phyloP scores from a whole-genome alignment of 2,113 vertebrate genomes.

The Ceuthmochares aereus region DNA sequence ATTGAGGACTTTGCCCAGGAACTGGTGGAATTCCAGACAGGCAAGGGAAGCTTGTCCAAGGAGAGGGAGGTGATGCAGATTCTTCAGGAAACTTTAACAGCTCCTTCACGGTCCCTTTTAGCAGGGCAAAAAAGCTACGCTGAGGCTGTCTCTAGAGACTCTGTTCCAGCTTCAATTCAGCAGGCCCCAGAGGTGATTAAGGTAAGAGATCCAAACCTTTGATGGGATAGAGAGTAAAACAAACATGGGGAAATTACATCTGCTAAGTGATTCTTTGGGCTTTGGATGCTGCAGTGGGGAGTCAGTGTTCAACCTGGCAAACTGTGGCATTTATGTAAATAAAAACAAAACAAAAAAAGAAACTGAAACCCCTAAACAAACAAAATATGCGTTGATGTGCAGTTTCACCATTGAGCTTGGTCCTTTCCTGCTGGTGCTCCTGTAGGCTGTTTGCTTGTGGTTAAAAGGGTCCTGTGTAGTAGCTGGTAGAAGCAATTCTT shows the following conservation, averaged over 20 bases:
- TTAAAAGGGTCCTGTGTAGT: not conserved
- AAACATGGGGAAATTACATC: not conserved
- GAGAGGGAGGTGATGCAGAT: conserved; percentile 97
- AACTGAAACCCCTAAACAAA: not conserved
- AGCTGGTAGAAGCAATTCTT: not conserved
- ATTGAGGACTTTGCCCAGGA: conserved; percentile 99
- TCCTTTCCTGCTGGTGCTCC: not conserved
- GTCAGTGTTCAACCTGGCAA: not conserved
- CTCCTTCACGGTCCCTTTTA: conserved; percentile 77
- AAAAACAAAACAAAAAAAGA: not conserved
- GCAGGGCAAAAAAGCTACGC: conserved; percentile 58
- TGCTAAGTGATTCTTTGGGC: not conserved
- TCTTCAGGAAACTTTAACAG: conserved; percentile 91
- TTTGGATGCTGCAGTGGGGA: conserved; percentile 2
- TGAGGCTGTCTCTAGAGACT: conserved; percentile 73
- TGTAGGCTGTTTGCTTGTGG: not conserved
- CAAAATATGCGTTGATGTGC: not conserved
- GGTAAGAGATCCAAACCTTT: conserved; percentile 80
- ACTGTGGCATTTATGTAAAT: not conserved
- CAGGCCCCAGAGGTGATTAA: conserved; percentile 93
- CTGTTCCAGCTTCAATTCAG: conserved; percentile 87
- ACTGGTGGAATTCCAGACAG: conserved; percentile 91
- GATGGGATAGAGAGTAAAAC: not conserved
- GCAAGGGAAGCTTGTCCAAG: conserved; percentile 89
- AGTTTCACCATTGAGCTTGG: not conserved